A percentile compares a stretch with the other conserved stretches of the same genome.
Evolutionary conservation across 2,113 vertebrate species (phyloP).

Genomic region (Spilogale gracilis): DNA sequence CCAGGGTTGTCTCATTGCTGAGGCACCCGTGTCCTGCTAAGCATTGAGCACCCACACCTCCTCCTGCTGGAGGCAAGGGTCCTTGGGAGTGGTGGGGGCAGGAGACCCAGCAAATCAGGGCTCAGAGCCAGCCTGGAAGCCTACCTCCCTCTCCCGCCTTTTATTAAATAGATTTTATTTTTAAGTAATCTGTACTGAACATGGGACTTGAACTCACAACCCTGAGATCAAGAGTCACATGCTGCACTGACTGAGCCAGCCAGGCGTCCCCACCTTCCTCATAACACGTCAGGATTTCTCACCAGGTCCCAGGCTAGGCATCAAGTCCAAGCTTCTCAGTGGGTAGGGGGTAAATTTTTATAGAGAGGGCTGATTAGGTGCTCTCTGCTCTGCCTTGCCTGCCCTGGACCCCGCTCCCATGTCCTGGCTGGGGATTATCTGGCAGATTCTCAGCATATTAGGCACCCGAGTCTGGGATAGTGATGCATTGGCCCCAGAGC

Average conservation of each 20-base stretch:
- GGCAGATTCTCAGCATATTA: neutral
- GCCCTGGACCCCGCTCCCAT: too few relatives aligned
- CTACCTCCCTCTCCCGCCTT: neutral
- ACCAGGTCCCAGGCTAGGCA: neutral
- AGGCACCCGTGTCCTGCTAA: neutral
- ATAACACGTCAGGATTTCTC: neutral
- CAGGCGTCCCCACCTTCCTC: neutral
- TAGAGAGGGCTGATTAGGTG: neutral
- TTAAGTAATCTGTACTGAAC: neutral
- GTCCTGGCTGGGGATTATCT: neutral
- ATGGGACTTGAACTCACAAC: neutral
- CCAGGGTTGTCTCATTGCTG: neutral
- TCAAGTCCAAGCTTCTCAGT: neutral
- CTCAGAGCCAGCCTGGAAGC: neutral
- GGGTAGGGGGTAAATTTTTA: accelerated
- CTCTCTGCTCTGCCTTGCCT: neutral
- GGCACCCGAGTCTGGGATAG: neutral
- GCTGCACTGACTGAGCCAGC: neutral
- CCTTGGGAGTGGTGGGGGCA: neutral
- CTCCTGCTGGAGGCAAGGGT: neutral
- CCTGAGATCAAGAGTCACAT: neutral
- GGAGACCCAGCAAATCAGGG: neutral
- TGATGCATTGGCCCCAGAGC: neutral
- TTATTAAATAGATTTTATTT: neutral
- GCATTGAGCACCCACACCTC: neutral